Base-by-base conservation (phyloP, 2,888 invertebrate species). In the Anarsia innoxiella region DNA sequence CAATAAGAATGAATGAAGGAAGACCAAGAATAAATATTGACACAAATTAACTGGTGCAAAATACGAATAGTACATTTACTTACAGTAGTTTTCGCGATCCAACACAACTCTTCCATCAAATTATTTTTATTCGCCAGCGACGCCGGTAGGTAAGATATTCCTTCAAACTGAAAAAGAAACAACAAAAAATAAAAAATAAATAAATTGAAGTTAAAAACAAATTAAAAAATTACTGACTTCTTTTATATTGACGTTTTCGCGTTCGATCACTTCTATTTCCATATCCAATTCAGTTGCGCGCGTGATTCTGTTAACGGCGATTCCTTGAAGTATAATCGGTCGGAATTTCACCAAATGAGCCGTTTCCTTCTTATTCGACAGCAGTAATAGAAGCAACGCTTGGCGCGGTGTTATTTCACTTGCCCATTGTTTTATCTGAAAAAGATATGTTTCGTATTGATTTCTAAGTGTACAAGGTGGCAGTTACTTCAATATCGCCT, bases 1-100 rank as follows among this genome's bases (percentile, higher is more conserved):
- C 16, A 30, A 40, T 40, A 44, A 46, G n/a, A 49, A 51, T 49
- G 46, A 41, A 44, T 49, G 28, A 2, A 10, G 2, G 9, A 13
- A 28, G 2, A 13, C 12, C 2, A 30, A 13, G 14, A 2, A 26
- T n/a, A 26, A 3, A 3, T 3, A 26, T 26, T 26, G 26, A 6
- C 3, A 26, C 9, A 26, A 26, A 26, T n/a, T n/a, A 26, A 9
- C 26, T n/a, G n/a, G n/a, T n/a, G n/a, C n/a, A n/a, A n/a, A n/a
- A n/a, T n/a, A n/a, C n/a, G n/a, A n/a, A n/a, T n/a, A n/a, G n/a
- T n/a, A n/a, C n/a, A n/a, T n/a, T n/a, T n/a, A 27, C 73, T 75
- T 63, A 83, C 83, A 37, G 83, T 82, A 14, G 75, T 80, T 56
- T 83, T 83, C 14, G 82, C 82, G 39, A 83, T 83, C 79, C 80